Base-by-base conservation (phyloP, 1,140 invertebrate genomes). In the Solenopsis fugax region DNA sequence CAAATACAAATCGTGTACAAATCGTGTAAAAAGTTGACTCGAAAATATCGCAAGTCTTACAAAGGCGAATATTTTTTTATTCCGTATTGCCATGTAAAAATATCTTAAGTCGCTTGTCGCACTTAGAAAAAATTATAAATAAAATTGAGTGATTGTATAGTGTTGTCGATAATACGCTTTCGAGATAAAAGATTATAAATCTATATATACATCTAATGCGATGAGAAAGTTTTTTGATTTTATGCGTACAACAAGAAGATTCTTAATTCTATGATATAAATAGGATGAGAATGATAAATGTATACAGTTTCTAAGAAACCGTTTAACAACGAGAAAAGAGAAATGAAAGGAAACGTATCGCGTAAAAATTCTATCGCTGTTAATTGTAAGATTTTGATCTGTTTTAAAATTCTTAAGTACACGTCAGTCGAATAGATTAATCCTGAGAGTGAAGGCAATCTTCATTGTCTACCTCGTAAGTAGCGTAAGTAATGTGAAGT, bases 191-290 rank as follows among this genome's bases (percentile, higher is more conserved):
- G 87, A 89, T 71, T 13, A 60, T 64, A 81, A 12, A 69, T 78
- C 29, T 24, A 60, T 89, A 89, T 81, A 76, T 89, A 89, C 84
- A 89, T 9, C 89, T 18, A 34, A 75, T 37, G 34, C 52, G 41
- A 60, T 82, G 54, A 37, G 41, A 29, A 29, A 41, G 24, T 34
- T 72, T 88, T 88, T 88, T 86, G 37, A 86, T 86, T 84, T 84
- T 84, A 84, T 56, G 75, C 50, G 48, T 18, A 85, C 13, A 78
- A 78, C 37, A 78, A 76, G 10, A 50, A 18, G 13, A 48, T 29
- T 9, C 21, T 50, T 58, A 45, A 13, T 45, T 78, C 72, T 78
- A 86, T 71, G n/a, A 80, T 73, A 73, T 73, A 78, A 86, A 86
- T 86, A 69, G n/a, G 13, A 41, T 52, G 62, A 56, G 29, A 29